phyloP scores from a whole-genome alignment of 2,113 vertebrate genomes.

The Mus musculus region GRCm39 chr9:52710501-52711000 shows the following conservation, averaged over 20 bases:
- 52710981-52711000: not conserved
- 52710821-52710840: not conserved
- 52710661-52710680: not conserved
- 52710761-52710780: not conserved
- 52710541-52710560: not conserved
- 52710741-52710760: not conserved
- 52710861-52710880: not conserved
- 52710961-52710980: not conserved
- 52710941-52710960: not conserved
- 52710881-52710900: not conserved
- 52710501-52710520: not conserved
- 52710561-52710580: not conserved
- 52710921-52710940: not conserved
- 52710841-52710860: not conserved
- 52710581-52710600: not conserved
- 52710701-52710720: not conserved
- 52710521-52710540: conserved; percentile 1
- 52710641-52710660: not conserved
- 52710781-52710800: no score
- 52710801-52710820: no score
- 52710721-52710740: not conserved
- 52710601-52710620: not conserved
- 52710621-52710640: not conserved
- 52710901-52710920: not conserved
- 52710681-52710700: not conserved